A percentile compares a stretch with the other conserved stretches of the same genome.
Conservation (phyloP, 1,140 invertebrate genomes). For the Cotesia chilonis region DNA sequence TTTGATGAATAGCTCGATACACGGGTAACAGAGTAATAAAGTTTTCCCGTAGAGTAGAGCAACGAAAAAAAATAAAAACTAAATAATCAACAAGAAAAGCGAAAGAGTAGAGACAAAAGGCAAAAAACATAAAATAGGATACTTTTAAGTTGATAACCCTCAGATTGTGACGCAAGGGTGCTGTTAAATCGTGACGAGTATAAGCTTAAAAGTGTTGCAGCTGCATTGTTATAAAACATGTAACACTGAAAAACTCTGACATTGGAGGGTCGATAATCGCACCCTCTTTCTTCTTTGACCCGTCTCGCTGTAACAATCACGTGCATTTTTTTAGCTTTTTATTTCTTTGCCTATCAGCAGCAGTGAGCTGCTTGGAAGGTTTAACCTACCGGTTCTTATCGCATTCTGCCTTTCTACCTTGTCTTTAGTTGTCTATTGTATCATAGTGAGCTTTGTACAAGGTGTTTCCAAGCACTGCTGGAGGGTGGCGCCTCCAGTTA, state of each 20-base stretch:
- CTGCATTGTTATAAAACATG: background rate
- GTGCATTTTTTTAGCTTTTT: too few relatives aligned
- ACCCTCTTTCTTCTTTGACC: background rate
- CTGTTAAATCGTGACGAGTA: background rate
- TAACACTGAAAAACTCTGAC: background rate
- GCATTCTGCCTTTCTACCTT: too few relatives aligned
- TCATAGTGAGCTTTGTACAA: too few relatives aligned
- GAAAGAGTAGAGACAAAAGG: too few relatives aligned
- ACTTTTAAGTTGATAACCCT: constrained; percentile 2
- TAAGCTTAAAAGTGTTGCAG: background rate
- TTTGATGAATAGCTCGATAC: too few relatives aligned
- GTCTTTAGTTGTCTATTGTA: too few relatives aligned
- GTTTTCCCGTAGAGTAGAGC: too few relatives aligned
- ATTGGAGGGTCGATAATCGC: constrained; percentile 21
- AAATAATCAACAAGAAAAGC: too few relatives aligned
- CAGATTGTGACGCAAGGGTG: background rate
- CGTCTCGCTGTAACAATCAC: background rate
- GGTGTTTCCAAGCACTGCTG: background rate
- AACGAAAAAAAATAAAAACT: too few relatives aligned
- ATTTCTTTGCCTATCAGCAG: background rate
- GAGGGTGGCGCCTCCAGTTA: constrained; percentile 10
- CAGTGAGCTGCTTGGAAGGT: too few relatives aligned
- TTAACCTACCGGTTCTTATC: too few relatives aligned
- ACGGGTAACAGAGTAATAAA: too few relatives aligned
- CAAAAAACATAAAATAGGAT: background rate